Evolutionary conservation across 2,888 invertebrate genomes (phyloP), one percentile per base, ranked within the genome.

Genomic region (Germaria angustata): DNA sequence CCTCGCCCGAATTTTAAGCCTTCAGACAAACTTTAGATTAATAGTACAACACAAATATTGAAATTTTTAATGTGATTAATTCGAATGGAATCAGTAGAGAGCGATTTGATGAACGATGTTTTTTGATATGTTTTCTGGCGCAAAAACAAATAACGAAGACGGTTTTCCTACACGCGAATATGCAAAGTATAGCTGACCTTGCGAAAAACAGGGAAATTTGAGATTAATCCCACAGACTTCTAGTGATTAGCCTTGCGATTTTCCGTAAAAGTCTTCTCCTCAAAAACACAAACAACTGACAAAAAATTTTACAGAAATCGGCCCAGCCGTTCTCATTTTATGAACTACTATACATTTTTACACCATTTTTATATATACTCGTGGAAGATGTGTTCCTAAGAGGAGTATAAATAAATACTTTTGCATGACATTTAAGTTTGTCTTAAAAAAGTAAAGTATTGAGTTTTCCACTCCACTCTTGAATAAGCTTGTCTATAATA

Each of bases 101-200:
- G 51, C 49, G 49, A 49, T 49, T 49, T 49, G 49, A 22, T 22
- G 17, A 46, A 46, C 46, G 17, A 46, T 46, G 20, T n/a, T 51
- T 51, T 51, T 51, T 24, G n/a, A 46, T 53, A 32, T 53, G 28
- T 28, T 53, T 53, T 28, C 32, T 15, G 28, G 28, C 28, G 32
- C 53, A 53, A 53, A 53, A 28, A 32, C 53, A 53, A 53, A 53
- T 32, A 28, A 53, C 32, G 53, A 32, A 53, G 32, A 32, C 53
- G 32, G 53, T 53, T 53, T 53, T 15, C 53, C 51, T 28, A 51
- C 51, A 51, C 24, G 51, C 51, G 51, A 51, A 51, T n/a, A 51
- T 51, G 28, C 51, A 51, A 51, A n/a, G 51, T 24, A 51, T n/a
- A 51, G 28, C 28, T 51, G 51, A 2, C 51, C 53, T 28, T 53